A percentile compares a stretch with the other conserved stretches of the same genome.
These are phyloP conservation scores for Tetranychus cinnabarinus DNA, from an alignment of 1,140 invertebrate genomes.

Conservation along the genomic window DNA sequence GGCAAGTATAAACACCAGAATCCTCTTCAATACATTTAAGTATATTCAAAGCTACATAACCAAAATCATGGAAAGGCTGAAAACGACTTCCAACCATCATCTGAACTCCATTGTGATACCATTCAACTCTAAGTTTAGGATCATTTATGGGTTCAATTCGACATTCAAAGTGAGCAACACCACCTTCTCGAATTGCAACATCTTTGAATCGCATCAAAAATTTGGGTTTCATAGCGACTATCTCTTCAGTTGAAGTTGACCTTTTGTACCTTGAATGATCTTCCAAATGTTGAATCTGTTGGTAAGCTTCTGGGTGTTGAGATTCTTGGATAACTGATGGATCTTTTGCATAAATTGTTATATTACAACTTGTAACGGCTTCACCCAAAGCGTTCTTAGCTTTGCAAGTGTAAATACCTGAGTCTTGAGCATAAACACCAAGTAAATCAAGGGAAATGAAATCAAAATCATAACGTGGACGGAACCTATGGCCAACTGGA, in stretches of 20 bases:
- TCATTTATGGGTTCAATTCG: slow-evolving; percentile 82
- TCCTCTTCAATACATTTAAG: slow-evolving; percentile 76
- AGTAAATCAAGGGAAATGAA: slow-evolving; percentile 86
- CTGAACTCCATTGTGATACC: slow-evolving; percentile 70
- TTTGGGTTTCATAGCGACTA: slow-evolving; percentile 21
- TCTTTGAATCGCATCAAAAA: neutral
- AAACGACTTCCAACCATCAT: slow-evolving; percentile 66
- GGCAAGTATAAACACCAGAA: slow-evolving; percentile 47
- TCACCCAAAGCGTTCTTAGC: slow-evolving; percentile 21
- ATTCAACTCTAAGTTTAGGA: slow-evolving; percentile 52
- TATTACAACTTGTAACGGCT: slow-evolving; percentile 27
- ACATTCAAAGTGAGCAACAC: slow-evolving; percentile 80
- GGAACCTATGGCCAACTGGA: slow-evolving; percentile 47
- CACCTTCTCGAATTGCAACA: slow-evolving; percentile 35
- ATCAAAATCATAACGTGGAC: slow-evolving; percentile 79
- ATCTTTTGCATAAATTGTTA: slow-evolving; percentile 45
- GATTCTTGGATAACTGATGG: slow-evolving; percentile 51
- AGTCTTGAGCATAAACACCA: slow-evolving; percentile 31
- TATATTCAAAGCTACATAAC: slow-evolving; percentile 75
- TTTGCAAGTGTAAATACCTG: slow-evolving; percentile 26
- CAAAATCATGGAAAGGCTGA: slow-evolving; percentile 82
- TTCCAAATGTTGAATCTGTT: slow-evolving; percentile 67
- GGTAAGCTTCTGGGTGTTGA: slow-evolving; percentile 57
- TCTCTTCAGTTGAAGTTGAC: neutral
- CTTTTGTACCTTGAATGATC: slow-evolving; percentile 31